Evolutionary conservation across 2,113 vertebrate genomes (phyloP).

Genomic region (Cyanoramphus novaezelandiae): DNA sequence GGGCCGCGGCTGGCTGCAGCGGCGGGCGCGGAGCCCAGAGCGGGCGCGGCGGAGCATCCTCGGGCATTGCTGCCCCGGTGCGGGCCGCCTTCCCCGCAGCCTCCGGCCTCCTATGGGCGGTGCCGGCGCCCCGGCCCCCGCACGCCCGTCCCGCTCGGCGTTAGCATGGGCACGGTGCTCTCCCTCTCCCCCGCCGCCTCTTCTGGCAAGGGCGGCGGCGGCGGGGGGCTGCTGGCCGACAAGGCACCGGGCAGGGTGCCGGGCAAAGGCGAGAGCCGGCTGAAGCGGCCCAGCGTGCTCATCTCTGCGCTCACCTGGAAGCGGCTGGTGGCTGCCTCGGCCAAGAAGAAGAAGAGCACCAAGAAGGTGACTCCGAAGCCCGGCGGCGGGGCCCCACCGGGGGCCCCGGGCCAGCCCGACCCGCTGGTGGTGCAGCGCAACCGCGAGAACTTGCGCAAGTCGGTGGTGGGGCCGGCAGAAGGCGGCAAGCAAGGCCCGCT

Average conservation of each 20-base stretch:
- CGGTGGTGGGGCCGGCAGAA: constrained; percentile 56
- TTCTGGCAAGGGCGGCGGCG: constrained; percentile 73
- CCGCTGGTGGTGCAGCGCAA: constrained; percentile 79
- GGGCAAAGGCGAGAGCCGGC: constrained; percentile 86
- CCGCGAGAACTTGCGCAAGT: constrained; percentile 77
- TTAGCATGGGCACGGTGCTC: constrained; percentile 92
- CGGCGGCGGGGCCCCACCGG: constrained; percentile 49
- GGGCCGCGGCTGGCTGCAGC: constrained; percentile 25
- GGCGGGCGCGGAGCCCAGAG: constrained; percentile 25
- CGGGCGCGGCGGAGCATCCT: constrained; percentile 1
- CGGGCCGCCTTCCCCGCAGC: neutral
- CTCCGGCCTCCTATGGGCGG: constrained; percentile 49
- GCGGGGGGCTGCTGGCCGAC: constrained; percentile 57
- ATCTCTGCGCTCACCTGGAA: constrained; percentile 91
- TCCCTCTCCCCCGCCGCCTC: constrained; percentile 85
- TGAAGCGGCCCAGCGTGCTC: constrained; percentile 87
- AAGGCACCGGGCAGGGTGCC: constrained; percentile 56
- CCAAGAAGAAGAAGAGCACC: constrained; percentile 87
- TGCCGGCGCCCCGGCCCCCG: constrained; percentile 1
- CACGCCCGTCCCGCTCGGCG: constrained; percentile 64
- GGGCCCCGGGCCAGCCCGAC: constrained; percentile 64
- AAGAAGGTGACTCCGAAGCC: constrained; percentile 92
- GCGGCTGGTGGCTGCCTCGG: constrained; percentile 84
- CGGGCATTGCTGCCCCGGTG: constrained; percentile 16
- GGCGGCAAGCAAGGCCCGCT: constrained; percentile 55